Percentiles rank a stretch among this genome's conserved stretches.
These are phyloP conservation scores for Palythoa grandis DNA, from an alignment of 92 coral and sea anemone species.

Conservation along the genomic window DNA sequence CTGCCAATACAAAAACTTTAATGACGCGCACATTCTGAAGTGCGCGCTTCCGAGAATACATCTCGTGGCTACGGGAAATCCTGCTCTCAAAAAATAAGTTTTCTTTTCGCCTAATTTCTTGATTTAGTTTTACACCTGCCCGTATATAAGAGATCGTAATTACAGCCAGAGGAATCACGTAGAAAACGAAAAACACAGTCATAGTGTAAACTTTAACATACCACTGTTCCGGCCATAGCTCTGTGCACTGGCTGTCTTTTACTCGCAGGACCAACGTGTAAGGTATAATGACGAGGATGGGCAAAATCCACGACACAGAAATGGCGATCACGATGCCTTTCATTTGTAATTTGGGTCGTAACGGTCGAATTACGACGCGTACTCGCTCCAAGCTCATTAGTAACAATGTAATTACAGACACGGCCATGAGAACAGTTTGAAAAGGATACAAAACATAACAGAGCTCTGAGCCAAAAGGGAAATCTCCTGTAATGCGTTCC, in stretches of 20 bases:
- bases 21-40: slow-evolving; percentile 34
- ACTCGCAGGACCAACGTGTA: slow-evolving; percentile 70
- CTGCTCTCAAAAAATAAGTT: background rate
- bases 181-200: slow-evolving; percentile 77
- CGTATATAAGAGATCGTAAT: slow-evolving; percentile 83
- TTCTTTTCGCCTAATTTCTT: slow-evolving; percentile 7
- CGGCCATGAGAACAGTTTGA: slow-evolving; percentile 89
- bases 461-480: slow-evolving; percentile 88
- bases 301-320: slow-evolving; percentile 70
- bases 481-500: slow-evolving; percentile 66
- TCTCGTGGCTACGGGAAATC: slow-evolving; percentile 36
- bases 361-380: slow-evolving; percentile 81
- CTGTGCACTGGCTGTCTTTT: slow-evolving; percentile 70
- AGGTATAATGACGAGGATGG: slow-evolving; percentile 79
- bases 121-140: slow-evolving; percentile 70
- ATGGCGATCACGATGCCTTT: slow-evolving; percentile 63
- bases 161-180: slow-evolving; percentile 78
- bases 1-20: slow-evolving; percentile 29
- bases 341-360: slow-evolving; percentile 67
- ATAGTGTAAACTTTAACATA: slow-evolving; percentile 79
- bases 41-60: slow-evolving; percentile 25
- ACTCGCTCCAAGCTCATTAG: slow-evolving; percentile 93
- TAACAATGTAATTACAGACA: slow-evolving; percentile 83
- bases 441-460: slow-evolving; percentile 87
- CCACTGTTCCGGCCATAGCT: slow-evolving; percentile 84